These are phyloP conservation scores for Thelaira solivaga DNA, from an alignment of 2,888 invertebrate genomes.

Conservation along the genomic window DNA sequence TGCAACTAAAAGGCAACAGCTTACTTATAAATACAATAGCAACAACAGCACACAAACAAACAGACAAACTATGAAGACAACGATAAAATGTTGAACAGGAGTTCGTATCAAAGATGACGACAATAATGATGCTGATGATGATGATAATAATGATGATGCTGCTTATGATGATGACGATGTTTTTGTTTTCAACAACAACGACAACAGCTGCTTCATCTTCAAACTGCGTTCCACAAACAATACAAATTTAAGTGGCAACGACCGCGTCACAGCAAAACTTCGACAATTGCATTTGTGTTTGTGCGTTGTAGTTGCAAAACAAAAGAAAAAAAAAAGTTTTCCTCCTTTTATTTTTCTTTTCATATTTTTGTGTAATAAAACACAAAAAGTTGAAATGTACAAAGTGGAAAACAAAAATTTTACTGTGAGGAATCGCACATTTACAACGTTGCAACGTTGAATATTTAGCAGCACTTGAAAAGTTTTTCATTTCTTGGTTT, in stretches of 20 bases:
- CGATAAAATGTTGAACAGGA: constrained; percentile 4
- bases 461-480: not conserved
- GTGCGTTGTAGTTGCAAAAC: too few species aligned
- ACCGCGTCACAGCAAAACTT: constrained; percentile 56
- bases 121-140: not conserved
- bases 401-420: constrained; percentile 23
- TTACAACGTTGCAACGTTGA: constrained; percentile 10
- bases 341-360: too few species aligned
- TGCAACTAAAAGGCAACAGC: constrained; percentile 39
- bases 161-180: not conserved
- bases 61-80: constrained; percentile 10
- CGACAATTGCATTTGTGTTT: constrained; percentile 8
- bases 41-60: constrained; percentile 6
- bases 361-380: too few species aligned
- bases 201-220: constrained; percentile 36
- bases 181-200: constrained; percentile 16
- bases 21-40: too few species aligned
- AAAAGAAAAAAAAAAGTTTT: too few species aligned
- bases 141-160: not conserved
- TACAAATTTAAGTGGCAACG: constrained; percentile 56
- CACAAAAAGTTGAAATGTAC: constrained; percentile 11
- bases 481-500: too few species aligned
- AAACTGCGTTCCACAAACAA: constrained; percentile 39
- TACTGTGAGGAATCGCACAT: constrained; percentile 15
- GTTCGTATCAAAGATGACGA: constrained; percentile 20